Evolutionary conservation across 2,888 invertebrate genomes (phyloP).

Genomic region (Scelioninae gen. 2): DNA sequence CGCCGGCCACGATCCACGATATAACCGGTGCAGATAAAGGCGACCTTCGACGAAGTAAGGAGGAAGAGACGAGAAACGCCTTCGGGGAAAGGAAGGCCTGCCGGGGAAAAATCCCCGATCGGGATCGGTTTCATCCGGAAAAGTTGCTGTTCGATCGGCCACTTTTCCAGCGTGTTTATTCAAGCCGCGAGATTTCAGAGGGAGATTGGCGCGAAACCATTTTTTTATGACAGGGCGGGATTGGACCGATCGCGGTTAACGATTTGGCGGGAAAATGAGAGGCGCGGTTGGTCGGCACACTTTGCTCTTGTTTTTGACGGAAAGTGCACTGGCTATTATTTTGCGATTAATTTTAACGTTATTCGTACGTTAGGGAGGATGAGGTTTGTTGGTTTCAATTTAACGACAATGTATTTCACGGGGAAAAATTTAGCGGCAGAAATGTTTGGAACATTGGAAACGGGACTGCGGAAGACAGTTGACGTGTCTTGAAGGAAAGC

Average conservation of each 20-base stretch:
- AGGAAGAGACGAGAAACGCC: slow-evolving; percentile 42
- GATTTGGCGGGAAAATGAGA: not conserved
- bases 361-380: not conserved
- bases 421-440: too few relatives aligned
- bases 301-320: not conserved
- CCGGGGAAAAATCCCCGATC: slow-evolving; percentile 11
- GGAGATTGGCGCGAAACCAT: not conserved
- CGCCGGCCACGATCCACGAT: slow-evolving; percentile 29
- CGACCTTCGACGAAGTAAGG: slow-evolving; percentile 40
- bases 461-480: too few relatives aligned
- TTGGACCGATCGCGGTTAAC: slow-evolving; percentile 13
- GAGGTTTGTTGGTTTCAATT: too few relatives aligned
- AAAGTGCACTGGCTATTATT: not conserved
- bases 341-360: too few relatives aligned
- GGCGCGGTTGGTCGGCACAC: slow-evolving; percentile 8
- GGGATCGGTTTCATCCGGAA: slow-evolving; percentile 39
- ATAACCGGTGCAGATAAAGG: slow-evolving; percentile 43
- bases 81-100: slow-evolving; percentile 10
- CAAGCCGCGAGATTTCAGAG: slow-evolving; percentile 1
- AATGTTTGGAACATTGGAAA: too few relatives aligned
- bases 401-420: too few relatives aligned
- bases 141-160: slow-evolving; percentile 1
- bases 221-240: slow-evolving; percentile 8
- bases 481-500: too few relatives aligned
- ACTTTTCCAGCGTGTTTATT: slow-evolving; percentile 25